Conservation (phyloP, 1,140 invertebrate genomes). For the Eciton burchellii region DNA sequence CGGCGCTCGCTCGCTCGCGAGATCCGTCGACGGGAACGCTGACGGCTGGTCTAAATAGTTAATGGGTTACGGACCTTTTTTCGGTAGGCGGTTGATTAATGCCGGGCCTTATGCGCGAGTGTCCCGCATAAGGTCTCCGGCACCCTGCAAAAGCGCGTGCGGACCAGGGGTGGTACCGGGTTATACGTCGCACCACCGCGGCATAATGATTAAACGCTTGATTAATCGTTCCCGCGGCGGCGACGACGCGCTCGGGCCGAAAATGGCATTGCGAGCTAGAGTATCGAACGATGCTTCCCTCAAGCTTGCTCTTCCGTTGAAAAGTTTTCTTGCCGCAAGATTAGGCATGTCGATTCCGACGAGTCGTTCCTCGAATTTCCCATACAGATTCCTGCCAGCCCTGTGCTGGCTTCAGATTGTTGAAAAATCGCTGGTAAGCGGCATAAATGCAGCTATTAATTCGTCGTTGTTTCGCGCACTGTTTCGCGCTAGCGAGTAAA, state of each 20-base stretch:
- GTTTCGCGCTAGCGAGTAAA: background rate
- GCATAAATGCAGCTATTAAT: background rate
- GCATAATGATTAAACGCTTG: constrained; percentile 66
- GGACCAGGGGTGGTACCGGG: constrained; percentile 19
- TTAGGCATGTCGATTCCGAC: too few relatives aligned
- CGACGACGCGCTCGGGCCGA: constrained; percentile 20
- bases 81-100: constrained; percentile 71
- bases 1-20: background rate
- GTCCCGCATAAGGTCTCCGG: background rate
- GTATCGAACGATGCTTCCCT: constrained; percentile 20
- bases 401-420: background rate
- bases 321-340: background rate
- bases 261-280: constrained; percentile 8
- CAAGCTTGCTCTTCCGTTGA: background rate
- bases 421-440: background rate
- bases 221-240: constrained; percentile 63
- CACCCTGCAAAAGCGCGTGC: constrained; percentile 17
- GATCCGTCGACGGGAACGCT: constrained; percentile 1
- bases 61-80: constrained; percentile 69
- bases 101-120: constrained; percentile 51
- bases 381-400: too few relatives aligned
- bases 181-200: constrained; percentile 3
- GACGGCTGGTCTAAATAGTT: constrained; percentile 63
- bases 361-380: too few relatives aligned
- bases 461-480: background rate